A percentile compares a stretch with the other conserved stretches of the same genome.
phyloP scores from a whole-genome alignment of 2,888 invertebrate genomes.

The Dicroscelio sp. region DNA sequence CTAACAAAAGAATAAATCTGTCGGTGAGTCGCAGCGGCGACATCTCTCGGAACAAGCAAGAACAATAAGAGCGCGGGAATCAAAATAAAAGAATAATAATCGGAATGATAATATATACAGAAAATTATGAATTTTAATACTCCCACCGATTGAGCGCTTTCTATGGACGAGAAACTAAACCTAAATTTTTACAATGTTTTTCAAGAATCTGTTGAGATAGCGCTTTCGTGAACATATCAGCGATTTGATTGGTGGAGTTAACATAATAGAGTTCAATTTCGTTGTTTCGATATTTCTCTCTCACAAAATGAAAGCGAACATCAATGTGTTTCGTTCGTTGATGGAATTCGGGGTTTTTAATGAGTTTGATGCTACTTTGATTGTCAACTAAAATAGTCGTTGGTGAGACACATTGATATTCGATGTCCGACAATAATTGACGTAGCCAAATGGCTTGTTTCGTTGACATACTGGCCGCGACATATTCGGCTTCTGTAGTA shows the following conservation, averaged over 20 bases:
- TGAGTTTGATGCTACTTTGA: neutral
- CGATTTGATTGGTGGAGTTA: neutral
- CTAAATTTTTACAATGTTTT: neutral
- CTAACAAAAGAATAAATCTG: too few species aligned
- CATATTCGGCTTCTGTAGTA: conserved; percentile 77
- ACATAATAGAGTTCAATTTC: neutral
- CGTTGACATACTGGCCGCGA: conserved; percentile 60
- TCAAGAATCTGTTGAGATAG: neutral
- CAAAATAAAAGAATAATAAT: too few species aligned
- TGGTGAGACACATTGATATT: neutral
- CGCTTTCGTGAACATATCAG: neutral
- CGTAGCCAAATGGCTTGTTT: neutral
- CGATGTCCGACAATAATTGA: neutral
- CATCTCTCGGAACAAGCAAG: too few species aligned
- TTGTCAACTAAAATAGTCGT: neutral
- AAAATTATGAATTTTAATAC: neutral
- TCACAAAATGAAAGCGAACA: neutral
- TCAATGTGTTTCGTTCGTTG: neutral
- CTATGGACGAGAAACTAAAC: neutral
- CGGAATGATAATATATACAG: too few species aligned
- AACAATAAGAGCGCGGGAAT: too few species aligned
- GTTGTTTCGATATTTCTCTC: neutral
- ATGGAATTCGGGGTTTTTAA: neutral
- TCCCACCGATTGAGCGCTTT: neutral
- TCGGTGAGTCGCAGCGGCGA: too few species aligned